Base-by-base conservation (phyloP, 1,140 invertebrate species). In the Zaprionus tsacasi region DNA sequence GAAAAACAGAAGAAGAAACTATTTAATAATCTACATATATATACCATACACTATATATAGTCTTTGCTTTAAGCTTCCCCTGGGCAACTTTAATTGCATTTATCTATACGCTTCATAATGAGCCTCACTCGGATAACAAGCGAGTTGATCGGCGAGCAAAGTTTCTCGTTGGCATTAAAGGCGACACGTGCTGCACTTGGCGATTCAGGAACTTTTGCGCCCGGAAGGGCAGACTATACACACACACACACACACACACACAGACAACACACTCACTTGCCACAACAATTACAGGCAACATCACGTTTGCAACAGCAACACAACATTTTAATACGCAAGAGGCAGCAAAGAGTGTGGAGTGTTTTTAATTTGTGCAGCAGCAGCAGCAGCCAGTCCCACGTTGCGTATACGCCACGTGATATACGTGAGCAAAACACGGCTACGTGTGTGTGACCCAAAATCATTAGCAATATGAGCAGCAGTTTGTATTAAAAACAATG, bases 381-480 rank as follows among this genome's bases (percentile, higher is more conserved):
- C 54, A 52, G 59, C 65, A 66, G 17, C n/a, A n/a, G 36, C 61
- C 13, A 27, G 21, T 21, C 52, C 50, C 50, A 70, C 25, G 76
- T 43, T 76, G 82, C 82, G 70, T 86, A 76, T 76, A 81, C 79
- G 74, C 78, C 66, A 69, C 70, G 75, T 66, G 58, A 71, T 66
- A 74, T 89, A 87, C 83, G 85, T 87, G 83, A 67, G 83, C 70
- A 86, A 79, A 65, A 66, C 65, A 56, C 35, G 55, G 77, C 73
- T 76, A 75, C 72, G 76, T 82, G 50, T 72, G 83, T 76, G 60
- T 89, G 78, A 83, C 85, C 85, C 85, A 89, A 89, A 89, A 89
- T 89, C 85, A 89, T 89, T 89, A 89, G 85, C 85, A 89, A 89
- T 89, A 89, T 89, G 85, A 89, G 86, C 85, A 89, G 85, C 83